Conservation (phyloP, 2,113 vertebrate species). For the Pituophis catenifer region DNA sequence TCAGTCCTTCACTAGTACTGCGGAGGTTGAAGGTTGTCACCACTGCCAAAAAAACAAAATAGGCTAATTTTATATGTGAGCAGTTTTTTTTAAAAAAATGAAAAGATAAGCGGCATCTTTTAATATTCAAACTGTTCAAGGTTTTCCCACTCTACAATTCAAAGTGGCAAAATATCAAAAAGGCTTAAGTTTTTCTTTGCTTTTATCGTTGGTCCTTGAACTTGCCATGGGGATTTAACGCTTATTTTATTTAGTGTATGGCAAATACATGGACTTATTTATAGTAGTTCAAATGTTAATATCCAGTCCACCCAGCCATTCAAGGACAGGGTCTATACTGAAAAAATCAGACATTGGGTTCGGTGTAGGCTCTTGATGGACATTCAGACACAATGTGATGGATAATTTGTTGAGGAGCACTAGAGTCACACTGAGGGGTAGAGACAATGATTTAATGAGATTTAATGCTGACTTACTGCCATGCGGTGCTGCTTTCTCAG, state of each 20-base stretch:
- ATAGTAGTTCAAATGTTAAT: no score
- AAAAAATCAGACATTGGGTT: no score
- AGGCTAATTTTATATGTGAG: background rate
- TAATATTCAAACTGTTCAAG: background rate
- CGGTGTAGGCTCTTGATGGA: no score
- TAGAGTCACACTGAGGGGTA: no score
- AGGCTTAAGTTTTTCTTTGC: background rate
- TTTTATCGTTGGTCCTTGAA: background rate
- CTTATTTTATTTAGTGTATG: background rate
- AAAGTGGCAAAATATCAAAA: background rate
- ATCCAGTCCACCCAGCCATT: no score
- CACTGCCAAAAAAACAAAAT: background rate
- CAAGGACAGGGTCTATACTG: no score
- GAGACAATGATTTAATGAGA: no score
- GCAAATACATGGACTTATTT: no score
- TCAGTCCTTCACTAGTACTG: background rate
- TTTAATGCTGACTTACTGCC: constrained; percentile 81
- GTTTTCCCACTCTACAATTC: background rate
- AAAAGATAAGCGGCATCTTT: background rate
- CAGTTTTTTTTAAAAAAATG: background rate
- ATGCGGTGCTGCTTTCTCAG: constrained; percentile 95
- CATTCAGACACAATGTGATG: no score
- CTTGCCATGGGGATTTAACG: background rate
- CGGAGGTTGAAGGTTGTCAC: background rate
- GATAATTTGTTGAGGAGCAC: no score